Evolutionary conservation across 2,797 vertebrate species (phyloP), one percentile per base, ranked within the genome.

Genomic region (Valencia hispanica): DNA sequence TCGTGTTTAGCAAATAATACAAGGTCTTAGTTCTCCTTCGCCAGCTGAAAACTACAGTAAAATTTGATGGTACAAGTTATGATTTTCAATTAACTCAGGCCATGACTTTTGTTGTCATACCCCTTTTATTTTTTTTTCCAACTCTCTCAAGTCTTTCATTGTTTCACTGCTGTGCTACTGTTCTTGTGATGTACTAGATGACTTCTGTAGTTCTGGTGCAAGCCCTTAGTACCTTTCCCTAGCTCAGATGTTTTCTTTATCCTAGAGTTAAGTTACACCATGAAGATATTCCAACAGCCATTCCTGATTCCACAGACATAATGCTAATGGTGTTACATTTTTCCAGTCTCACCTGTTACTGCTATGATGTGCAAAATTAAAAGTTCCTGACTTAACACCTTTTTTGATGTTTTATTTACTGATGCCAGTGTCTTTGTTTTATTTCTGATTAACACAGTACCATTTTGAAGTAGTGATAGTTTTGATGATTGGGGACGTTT

Each of bases 321-420:
- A 45, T 71, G 48, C 78, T 70, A 36, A 68, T 87, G 76, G 25
- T 32, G 3, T 82, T 74, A 27, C 73, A 74, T 45, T 39, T 88
- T 73, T 78, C 75, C 41, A 30, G 36, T 89, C 34, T 78, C 39
- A 45, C 73, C 30, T 79, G 36, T 79, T 83, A 69, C 75, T 83
- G 82, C 83, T 83, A 87, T 92, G 82, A 77, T 86, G 73, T 90
- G 78, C 86, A 80, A 61, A 90, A 95, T 89, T 88, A 94, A 94
- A 93, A 66, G 2, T 32, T 53, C 11, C 10, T 27, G 8, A 12
- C 27, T 48, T 32, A 22, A 22, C n/a, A 7, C 2, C 25, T 3
- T 27, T n/a, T 22, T 32, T 57, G 25, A 6, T 34, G 14, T 43
- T 20, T 72, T 45, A 27, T 5, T 68, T 15, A 25, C 34, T 65